These are phyloP conservation scores for Phoeniculus purpureus DNA, from an alignment of 2,797 vertebrate species.

Conservation along the genomic window DNA sequence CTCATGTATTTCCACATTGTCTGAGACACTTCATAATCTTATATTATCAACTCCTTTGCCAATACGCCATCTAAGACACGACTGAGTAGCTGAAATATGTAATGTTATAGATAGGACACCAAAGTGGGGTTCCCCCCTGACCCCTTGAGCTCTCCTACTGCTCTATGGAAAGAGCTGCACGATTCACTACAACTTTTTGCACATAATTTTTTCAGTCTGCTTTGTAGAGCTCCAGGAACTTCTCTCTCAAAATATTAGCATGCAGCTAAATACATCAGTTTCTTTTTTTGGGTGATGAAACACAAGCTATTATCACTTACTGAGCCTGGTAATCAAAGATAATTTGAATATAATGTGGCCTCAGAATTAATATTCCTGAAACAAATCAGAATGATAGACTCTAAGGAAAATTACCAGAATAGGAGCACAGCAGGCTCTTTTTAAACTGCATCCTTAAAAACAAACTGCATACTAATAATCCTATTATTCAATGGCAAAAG, in stretches of 20 bases:
- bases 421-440: constrained; percentile 3
- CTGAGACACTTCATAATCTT: neutral
- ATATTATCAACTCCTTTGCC: neutral
- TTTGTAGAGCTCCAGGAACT: neutral
- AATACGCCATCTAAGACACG: neutral
- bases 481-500: constrained; percentile 33
- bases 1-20: neutral
- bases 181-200: neutral
- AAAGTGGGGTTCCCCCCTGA: fast-evolving
- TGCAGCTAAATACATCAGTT: constrained; percentile 2
- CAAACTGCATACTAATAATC: constrained; percentile 38
- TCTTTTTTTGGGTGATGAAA: constrained; percentile 28
- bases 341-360: constrained; percentile 57
- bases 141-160: neutral
- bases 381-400: constrained; percentile 26
- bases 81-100: neutral
- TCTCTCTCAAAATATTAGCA: neutral
- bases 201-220: neutral
- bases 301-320: constrained; percentile 8
- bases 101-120: neutral
- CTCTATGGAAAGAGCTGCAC: neutral
- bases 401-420: constrained; percentile 8
- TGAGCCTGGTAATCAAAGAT: constrained; percentile 33
- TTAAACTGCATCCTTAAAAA: constrained; percentile 16
- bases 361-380: constrained; percentile 38